Conservation (phyloP, 2,888 invertebrate genomes). For the Leptopterna dolabrata region DNA sequence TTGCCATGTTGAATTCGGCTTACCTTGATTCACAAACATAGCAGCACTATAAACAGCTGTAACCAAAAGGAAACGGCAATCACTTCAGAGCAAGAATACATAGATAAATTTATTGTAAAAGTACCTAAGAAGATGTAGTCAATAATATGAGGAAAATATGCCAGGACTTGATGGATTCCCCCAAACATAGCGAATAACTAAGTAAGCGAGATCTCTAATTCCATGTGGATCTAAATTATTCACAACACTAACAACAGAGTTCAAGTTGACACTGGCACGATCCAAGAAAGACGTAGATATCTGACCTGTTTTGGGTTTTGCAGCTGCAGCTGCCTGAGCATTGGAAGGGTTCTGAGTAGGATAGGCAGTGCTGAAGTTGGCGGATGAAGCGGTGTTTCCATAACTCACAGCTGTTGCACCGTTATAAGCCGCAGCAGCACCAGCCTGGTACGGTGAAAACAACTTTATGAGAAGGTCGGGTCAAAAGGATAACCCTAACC, state of each 20-base stretch:
- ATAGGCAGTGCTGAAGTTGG: constrained; percentile 59
- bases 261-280: background rate
- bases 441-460: constrained; percentile 33
- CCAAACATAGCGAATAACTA: too few relatives aligned
- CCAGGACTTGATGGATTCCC: too few relatives aligned
- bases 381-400: constrained; percentile 53
- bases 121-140: background rate
- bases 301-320: constrained; percentile 64
- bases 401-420: constrained; percentile 57
- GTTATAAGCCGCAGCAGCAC: constrained; percentile 53
- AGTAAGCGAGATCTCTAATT: too few relatives aligned
- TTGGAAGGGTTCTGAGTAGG: constrained; percentile 57
- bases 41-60: constrained; percentile 96
- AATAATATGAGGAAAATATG: too few relatives aligned
- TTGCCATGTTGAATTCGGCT: constrained; percentile 58
- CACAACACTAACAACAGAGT: too few relatives aligned
- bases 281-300: background rate
- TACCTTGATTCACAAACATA: constrained; percentile 87
- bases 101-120: background rate
- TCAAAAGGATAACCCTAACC: background rate
- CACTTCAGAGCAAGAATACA: background rate
- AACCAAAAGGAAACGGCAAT: constrained; percentile 69
- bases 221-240: too few relatives aligned
- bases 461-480: background rate
- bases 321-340: constrained; percentile 58